phyloP scores from a whole-genome alignment of 2,888 invertebrate genomes.

The Diabrotica balteata region DNA sequence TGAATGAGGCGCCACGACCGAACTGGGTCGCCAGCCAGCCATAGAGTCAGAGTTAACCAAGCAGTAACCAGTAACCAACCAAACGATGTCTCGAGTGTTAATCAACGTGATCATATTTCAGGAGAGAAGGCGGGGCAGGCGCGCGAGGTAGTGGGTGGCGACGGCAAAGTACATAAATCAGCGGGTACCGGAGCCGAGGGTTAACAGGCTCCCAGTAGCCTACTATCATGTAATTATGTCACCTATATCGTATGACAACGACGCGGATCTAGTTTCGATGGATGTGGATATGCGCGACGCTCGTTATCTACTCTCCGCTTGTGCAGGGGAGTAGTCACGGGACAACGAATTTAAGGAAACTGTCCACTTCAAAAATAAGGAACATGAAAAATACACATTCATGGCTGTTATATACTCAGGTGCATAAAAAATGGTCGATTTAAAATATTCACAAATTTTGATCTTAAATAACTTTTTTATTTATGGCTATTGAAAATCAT shows the following conservation, averaged over 20 bases:
- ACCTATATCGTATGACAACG: conserved; percentile 59
- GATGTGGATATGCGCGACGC: conserved; percentile 21
- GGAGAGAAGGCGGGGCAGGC: conserved; percentile 19
- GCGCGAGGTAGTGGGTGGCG: conserved; percentile 29
- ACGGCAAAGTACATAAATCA: conserved; percentile 55
- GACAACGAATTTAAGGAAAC: no score
- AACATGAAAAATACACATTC: no score
- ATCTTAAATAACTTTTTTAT: no score
- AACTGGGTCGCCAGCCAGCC: conserved; percentile 20
- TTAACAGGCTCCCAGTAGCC: conserved; percentile 62
- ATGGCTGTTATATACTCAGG: no score
- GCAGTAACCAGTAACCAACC: conserved; percentile 23
- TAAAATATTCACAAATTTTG: no score
- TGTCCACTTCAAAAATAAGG: no score
- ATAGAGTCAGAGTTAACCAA: conserved; percentile 20
- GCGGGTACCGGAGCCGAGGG: conserved; percentile 56
- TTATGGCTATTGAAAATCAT: no score
- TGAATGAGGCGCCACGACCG: conserved; percentile 20
- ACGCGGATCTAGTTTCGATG: conserved; percentile 29
- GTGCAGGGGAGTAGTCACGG: conserved; percentile 1
- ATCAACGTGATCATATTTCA: conserved; percentile 56
- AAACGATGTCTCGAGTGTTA: conserved; percentile 47
- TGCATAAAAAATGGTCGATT: no score
- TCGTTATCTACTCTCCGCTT: conserved; percentile 9
- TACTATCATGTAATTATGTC: conserved; percentile 60